Conservation (phyloP, 2,888 invertebrate species). For the Elysia crispata region DNA sequence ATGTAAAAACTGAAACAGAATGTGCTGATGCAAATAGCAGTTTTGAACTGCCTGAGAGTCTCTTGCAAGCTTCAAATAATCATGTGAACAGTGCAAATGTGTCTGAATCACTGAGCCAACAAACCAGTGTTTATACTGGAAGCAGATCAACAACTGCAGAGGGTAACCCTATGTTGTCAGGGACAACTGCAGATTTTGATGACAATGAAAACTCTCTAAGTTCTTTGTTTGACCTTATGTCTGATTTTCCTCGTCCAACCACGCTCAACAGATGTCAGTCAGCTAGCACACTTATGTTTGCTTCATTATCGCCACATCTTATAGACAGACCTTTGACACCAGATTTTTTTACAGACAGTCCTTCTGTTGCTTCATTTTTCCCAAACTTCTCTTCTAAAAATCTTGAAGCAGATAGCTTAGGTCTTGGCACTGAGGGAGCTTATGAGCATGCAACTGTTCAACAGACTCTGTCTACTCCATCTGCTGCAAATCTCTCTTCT, state of each 20-base stretch:
- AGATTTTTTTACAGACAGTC: conserved; percentile 47
- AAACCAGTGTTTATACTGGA: conserved; percentile 17
- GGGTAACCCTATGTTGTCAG: conserved; percentile 47
- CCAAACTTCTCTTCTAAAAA: conserved; percentile 36
- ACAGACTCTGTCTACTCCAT: conserved; percentile 23
- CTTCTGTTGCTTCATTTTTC: conserved; percentile 43
- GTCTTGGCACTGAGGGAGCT: conserved; percentile 16
- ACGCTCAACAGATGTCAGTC: conserved; percentile 46
- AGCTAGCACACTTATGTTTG: conserved; percentile 49
- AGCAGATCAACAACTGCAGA: conserved; percentile 32
- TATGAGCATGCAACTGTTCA: no score
- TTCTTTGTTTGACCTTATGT: conserved; percentile 47
- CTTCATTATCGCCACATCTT: conserved; percentile 46
- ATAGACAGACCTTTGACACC: conserved; percentile 46
- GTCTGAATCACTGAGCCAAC: conserved; percentile 23
- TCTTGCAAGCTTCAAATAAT: no score
- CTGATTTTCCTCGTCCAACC: conserved; percentile 47
- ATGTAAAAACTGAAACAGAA: no score
- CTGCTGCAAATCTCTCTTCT: background rate
- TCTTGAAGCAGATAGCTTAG: conserved; percentile 36
- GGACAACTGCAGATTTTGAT: conserved; percentile 34
- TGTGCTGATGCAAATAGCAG: no score
- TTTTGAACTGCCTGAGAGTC: no score
- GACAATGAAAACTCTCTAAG: conserved; percentile 42
- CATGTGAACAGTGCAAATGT: background rate